Evolutionary conservation across 2,797 vertebrate genomes (phyloP).

Genomic region (Xenopus petersii): DNA sequence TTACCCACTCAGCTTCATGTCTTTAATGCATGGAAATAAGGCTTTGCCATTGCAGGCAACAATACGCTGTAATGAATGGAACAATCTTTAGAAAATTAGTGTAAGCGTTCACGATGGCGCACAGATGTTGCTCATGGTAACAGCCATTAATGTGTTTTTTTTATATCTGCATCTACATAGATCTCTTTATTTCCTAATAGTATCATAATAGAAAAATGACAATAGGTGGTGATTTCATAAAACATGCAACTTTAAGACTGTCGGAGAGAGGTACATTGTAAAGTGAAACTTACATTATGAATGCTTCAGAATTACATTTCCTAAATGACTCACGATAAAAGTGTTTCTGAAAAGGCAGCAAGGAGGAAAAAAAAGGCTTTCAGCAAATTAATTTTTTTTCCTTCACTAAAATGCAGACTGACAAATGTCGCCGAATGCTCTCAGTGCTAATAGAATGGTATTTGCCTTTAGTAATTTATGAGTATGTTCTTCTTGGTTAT

Average conservation of each 20-base stretch:
- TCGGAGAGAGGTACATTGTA: slow-evolving; percentile 68
- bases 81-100: slow-evolving; percentile 91
- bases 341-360: slow-evolving; percentile 69
- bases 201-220: slow-evolving; percentile 83
- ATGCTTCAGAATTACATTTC: slow-evolving; percentile 76
- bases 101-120: slow-evolving; percentile 81
- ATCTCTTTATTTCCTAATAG: slow-evolving; percentile 79
- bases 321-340: slow-evolving; percentile 80
- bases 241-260: slow-evolving; percentile 70
- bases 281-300: slow-evolving; percentile 78
- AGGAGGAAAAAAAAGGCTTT: slow-evolving; percentile 69
- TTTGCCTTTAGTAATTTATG: slow-evolving; percentile 83
- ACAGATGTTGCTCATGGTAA: slow-evolving; percentile 86
- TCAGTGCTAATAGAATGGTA: slow-evolving; percentile 73
- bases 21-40: slow-evolving; percentile 97
- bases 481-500: slow-evolving; percentile 72
- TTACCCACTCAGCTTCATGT: slow-evolving; percentile 92
- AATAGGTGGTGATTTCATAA: slow-evolving; percentile 91
- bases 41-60: slow-evolving; percentile 88
- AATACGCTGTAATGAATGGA: slow-evolving; percentile 95
- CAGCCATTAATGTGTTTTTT: slow-evolving; percentile 70
- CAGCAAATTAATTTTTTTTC: slow-evolving; percentile 76
- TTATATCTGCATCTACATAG: slow-evolving; percentile 83
- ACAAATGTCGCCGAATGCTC: slow-evolving; percentile 74
- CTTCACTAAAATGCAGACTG: slow-evolving; percentile 69